A percentile compares a stretch with the other conserved stretches of the same genome.
phyloP scores from a whole-genome alignment of 1,140 invertebrate genomes.

The Andrena cerasifolii region DNA sequence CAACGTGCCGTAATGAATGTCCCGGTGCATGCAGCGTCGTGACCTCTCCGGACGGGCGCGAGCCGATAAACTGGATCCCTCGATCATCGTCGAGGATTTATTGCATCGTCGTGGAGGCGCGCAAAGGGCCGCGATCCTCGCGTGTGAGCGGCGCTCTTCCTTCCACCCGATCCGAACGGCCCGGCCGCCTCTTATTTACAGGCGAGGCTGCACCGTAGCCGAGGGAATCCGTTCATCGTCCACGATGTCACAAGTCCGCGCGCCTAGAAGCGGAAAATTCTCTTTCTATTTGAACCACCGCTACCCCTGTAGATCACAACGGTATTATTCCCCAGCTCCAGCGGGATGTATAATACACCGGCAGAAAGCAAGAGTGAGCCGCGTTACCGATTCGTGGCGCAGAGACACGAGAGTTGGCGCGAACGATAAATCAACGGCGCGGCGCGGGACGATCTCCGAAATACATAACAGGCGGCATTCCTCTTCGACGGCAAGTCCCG shows the following conservation, averaged over 20 bases:
- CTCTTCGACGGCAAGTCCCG: background rate
- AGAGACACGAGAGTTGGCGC: background rate
- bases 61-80: conserved; percentile 57
- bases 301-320: no score
- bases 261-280: no score
- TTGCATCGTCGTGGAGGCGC: conserved; percentile 51
- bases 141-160: conserved; percentile 35
- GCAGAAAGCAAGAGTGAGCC: background rate
- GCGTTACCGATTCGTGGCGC: background rate
- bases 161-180: conserved; percentile 8
- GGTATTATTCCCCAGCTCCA: no score
- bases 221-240: conserved; percentile 8
- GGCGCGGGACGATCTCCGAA: conserved; percentile 7
- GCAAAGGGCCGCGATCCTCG: conserved; percentile 41
- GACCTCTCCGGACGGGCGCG: conserved; percentile 34
- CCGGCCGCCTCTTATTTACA: conserved; percentile 22
- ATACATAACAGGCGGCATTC: conserved; percentile 33
- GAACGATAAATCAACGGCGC: conserved; percentile 16
- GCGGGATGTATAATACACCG: no score
- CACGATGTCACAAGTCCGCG: background rate
- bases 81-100: conserved; percentile 56
- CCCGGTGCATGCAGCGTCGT: conserved; percentile 46
- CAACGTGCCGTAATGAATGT: conserved; percentile 51
- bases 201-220: background rate
- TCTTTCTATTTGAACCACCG: no score